phyloP scores from a whole-genome alignment of 2,797 vertebrate genomes.

The Cossypha heuglini region DNA sequence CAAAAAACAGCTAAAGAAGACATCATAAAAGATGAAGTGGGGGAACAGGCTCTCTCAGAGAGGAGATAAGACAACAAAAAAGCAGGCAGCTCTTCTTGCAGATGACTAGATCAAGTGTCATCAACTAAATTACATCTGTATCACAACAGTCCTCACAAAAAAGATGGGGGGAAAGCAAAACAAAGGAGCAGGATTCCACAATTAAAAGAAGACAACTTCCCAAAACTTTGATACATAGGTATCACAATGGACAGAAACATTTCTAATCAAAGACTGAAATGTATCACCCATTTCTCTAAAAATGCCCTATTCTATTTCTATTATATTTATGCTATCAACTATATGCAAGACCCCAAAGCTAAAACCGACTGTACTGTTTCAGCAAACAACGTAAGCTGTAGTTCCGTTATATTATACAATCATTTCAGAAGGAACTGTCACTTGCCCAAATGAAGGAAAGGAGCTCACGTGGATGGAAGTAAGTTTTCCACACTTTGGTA shows the following conservation, averaged over 20 bases:
- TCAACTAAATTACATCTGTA: not conserved
- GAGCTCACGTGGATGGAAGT: rapidly evolving
- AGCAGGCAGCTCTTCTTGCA: rapidly evolving
- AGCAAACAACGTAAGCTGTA: not conserved
- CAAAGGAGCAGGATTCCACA: not conserved
- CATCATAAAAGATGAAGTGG: not conserved
- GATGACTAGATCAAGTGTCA: not conserved
- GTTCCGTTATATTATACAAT: not conserved
- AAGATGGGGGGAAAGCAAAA: rapidly evolving
- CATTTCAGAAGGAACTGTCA: not conserved
- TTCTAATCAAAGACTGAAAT: not conserved
- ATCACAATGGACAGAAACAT: not conserved
- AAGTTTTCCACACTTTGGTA: not conserved
- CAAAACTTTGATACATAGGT: not conserved
- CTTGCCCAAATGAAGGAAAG: not conserved
- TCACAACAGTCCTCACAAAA: not conserved
- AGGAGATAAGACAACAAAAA: not conserved
- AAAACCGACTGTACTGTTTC: rapidly evolving
- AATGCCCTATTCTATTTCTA: not conserved
- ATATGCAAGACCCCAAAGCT: not conserved
- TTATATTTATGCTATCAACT: not conserved
- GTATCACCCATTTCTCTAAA: not conserved
- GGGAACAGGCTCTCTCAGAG: not conserved
- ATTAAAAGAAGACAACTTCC: not conserved
- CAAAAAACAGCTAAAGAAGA: not conserved